A percentile compares a stretch with the other conserved stretches of the same genome.
Evolutionary conservation across 2,888 invertebrate genomes (phyloP).

Genomic region (Idaea straminata): DNA sequence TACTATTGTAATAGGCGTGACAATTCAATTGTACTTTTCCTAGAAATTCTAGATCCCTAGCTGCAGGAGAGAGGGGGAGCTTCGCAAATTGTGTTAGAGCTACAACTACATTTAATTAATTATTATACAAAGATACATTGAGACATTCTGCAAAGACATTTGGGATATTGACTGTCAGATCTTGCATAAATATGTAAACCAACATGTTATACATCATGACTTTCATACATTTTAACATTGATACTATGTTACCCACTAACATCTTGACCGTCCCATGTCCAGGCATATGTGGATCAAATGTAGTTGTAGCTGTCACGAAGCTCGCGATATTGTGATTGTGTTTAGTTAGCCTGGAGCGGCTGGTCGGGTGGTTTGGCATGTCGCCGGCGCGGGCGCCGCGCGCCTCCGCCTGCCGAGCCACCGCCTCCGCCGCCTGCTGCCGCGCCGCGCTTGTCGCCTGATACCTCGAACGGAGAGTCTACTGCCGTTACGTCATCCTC

Average conservation of each 20-base stretch:
- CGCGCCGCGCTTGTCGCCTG: conserved; percentile 80
- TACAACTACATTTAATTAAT: no score
- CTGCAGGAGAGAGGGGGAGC: conserved; percentile 11
- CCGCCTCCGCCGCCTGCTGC: conserved; percentile 72
- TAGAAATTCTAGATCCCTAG: conserved; percentile 18
- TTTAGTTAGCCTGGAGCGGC: conserved; percentile 43
- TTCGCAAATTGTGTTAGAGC: conserved; percentile 9
- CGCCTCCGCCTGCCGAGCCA: conserved; percentile 62
- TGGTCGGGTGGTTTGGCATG: conserved; percentile 64
- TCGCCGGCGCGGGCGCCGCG: conserved; percentile 68
- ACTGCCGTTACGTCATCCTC: conserved; percentile 74
- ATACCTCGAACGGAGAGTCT: conserved; percentile 80
- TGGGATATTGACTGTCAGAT: no score
- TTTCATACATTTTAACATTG: no score
- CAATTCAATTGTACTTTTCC: conserved; percentile 30
- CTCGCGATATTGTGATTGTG: neutral
- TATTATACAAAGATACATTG: no score
- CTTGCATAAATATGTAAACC: no score
- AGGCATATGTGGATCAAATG: conserved; percentile 3
- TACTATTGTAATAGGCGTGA: conserved; percentile 30
- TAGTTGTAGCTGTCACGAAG: no score
- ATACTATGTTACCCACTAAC: no score
- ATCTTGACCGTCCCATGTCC: conserved; percentile 11
- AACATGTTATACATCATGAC: no score
- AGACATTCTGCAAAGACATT: no score